phyloP scores from a whole-genome alignment of 1,140 invertebrate species.

The Melipona quadrifasciata region DNA sequence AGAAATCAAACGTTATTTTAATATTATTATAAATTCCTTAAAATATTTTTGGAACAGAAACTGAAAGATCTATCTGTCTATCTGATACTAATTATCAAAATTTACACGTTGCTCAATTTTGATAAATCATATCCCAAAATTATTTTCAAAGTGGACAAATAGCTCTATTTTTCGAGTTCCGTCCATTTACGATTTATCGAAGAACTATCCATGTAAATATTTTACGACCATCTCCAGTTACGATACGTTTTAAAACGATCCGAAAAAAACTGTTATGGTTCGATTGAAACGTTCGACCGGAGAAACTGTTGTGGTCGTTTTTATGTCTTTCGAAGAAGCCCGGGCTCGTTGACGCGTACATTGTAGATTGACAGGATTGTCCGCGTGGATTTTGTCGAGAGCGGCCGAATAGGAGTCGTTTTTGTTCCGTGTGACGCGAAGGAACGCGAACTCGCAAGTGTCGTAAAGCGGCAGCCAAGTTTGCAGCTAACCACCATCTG shows the following conservation, averaged over 20 bases:
- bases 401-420: background rate
- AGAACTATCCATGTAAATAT: background rate
- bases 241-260: too few species aligned
- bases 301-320: background rate
- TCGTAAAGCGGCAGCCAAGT: conserved; percentile 36
- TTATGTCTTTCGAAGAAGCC: background rate
- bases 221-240: background rate
- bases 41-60: background rate
- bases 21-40: background rate
- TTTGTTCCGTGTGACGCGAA: background rate
- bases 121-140: background rate
- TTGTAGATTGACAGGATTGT: background rate
- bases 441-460: conserved; percentile 14
- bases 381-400: background rate
- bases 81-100: background rate
- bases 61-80: background rate
- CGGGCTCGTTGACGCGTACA: background rate
- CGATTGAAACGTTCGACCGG: background rate
- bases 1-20: too few species aligned
- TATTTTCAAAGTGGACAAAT: background rate
- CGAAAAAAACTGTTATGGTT: background rate
- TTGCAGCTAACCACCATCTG: conserved; percentile 17
- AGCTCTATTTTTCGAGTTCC: background rate
- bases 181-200: background rate
- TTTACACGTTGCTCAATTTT: background rate